A percentile compares a stretch with the other conserved stretches of the same genome.
phyloP scores from a whole-genome alignment of 2,888 invertebrate genomes.

The Tolmerus cingulatus region DNA sequence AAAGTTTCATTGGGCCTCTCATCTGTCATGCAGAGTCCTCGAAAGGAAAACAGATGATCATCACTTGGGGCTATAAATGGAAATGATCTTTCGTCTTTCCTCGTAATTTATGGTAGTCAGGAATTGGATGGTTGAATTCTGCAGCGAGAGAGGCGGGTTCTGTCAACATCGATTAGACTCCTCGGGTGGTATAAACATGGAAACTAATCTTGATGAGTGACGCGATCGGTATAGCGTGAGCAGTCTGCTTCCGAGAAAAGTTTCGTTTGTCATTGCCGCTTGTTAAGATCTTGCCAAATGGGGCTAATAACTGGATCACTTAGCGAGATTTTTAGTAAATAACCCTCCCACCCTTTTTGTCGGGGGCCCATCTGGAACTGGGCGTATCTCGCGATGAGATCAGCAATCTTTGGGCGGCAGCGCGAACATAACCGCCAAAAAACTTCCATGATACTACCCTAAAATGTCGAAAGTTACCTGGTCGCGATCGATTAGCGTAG shows the following conservation, averaged over 20 bases:
- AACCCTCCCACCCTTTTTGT: background rate
- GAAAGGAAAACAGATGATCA: background rate
- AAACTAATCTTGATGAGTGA: background rate
- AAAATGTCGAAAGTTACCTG: background rate
- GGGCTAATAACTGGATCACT: background rate
- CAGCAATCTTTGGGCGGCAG: background rate
- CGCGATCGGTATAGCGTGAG: background rate
- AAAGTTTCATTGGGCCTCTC: background rate
- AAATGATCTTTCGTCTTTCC: background rate
- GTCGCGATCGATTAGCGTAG: background rate
- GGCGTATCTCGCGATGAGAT: background rate
- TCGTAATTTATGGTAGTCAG: background rate
- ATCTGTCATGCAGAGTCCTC: background rate
- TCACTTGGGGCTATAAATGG: background rate
- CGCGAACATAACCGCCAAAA: background rate
- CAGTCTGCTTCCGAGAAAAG: background rate
- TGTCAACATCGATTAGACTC: background rate
- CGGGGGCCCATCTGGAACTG: background rate
- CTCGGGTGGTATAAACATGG: background rate
- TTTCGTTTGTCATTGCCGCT: background rate
- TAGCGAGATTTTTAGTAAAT: background rate
- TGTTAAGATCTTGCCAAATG: background rate
- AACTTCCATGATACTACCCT: background rate
- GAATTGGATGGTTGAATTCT: background rate
- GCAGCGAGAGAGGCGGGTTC: background rate